Percentiles rank a stretch among this genome's conserved stretches.
phyloP scores from a whole-genome alignment of 1,140 invertebrate species.

The Drosophila sp. region DNA sequence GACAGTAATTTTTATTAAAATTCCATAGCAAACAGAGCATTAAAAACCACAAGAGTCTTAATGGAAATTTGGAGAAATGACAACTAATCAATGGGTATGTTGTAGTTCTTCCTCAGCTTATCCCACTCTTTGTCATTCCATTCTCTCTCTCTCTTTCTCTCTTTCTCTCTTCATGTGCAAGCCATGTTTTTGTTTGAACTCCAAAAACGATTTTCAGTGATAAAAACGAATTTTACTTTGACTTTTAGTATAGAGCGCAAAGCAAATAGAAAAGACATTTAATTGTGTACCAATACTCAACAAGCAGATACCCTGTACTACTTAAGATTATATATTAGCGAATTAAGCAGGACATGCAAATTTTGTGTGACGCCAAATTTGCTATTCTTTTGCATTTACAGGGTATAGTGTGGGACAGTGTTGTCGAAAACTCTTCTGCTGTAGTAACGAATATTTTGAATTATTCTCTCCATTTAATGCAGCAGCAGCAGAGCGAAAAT shows the following conservation, averaged over 20 bases:
- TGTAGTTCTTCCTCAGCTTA: background rate
- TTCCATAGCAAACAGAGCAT: background rate
- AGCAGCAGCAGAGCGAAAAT: conserved; percentile 7
- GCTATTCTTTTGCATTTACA: background rate
- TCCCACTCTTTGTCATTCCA: too few relatives aligned
- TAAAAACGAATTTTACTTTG: conserved; percentile 24
- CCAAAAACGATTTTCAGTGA: conserved; percentile 6
- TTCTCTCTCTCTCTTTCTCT: background rate
- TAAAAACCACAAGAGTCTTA: background rate
- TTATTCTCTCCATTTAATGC: conserved; percentile 6
- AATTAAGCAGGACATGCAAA: too few relatives aligned
- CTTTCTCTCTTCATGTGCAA: background rate
- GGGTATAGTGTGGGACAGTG: background rate
- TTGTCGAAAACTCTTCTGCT: too few relatives aligned
- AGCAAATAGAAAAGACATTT: background rate
- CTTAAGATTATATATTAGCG: too few relatives aligned
- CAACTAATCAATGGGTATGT: background rate
- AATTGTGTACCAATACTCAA: background rate
- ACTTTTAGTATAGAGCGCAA: conserved; percentile 3
- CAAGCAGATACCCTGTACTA: background rate
- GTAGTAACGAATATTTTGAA: conserved; percentile 12
- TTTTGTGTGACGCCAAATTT: too few relatives aligned
- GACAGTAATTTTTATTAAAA: too few relatives aligned
- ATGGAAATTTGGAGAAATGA: background rate
- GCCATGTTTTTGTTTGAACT: too few relatives aligned